These are phyloP conservation scores for Forbesichthys papilliferus DNA, from an alignment of 2,113 vertebrate genomes.

Conservation along the genomic window DNA sequence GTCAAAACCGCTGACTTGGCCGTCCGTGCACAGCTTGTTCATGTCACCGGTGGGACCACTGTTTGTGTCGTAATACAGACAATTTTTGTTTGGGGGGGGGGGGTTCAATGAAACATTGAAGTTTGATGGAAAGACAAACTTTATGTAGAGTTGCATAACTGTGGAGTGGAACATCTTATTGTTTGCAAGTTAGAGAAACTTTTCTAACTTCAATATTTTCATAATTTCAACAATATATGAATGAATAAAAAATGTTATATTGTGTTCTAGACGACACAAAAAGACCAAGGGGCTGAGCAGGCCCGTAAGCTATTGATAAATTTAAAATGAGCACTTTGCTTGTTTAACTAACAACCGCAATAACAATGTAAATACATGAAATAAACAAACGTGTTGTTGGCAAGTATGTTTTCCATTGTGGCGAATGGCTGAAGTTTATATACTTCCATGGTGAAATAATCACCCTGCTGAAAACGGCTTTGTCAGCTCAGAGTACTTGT, in stretches of 20 bases:
- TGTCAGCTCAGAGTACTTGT: conserved; percentile 67
- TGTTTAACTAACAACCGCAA: conserved; percentile 66
- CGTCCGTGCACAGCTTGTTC: conserved; percentile 62
- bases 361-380: conserved; percentile 37
- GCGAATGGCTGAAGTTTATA: conserved; percentile 64
- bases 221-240: background rate
- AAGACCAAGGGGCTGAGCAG: conserved; percentile 18
- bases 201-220: background rate
- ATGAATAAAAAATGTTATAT: conserved; percentile 8
- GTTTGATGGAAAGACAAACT: conserved; percentile 45
- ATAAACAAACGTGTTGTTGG: conserved; percentile 49
- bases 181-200: background rate
- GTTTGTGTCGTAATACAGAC: conserved; percentile 75
- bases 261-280: conserved; percentile 20
- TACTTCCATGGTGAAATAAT: conserved; percentile 62
- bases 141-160: background rate
- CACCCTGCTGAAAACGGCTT: conserved; percentile 65
- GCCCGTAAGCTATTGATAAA: conserved; percentile 13
- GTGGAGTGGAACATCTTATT: conserved; percentile 6
- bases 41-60: conserved; percentile 69
- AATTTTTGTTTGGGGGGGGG: conserved; percentile 46
- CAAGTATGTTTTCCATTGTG: conserved; percentile 66
- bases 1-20: conserved; percentile 78
- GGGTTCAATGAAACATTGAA: conserved; percentile 63
- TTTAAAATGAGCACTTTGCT: conserved; percentile 43